Evolutionary conservation across 2,797 vertebrate species (phyloP).

Genomic region (Mormyrops attenuatus): DNA sequence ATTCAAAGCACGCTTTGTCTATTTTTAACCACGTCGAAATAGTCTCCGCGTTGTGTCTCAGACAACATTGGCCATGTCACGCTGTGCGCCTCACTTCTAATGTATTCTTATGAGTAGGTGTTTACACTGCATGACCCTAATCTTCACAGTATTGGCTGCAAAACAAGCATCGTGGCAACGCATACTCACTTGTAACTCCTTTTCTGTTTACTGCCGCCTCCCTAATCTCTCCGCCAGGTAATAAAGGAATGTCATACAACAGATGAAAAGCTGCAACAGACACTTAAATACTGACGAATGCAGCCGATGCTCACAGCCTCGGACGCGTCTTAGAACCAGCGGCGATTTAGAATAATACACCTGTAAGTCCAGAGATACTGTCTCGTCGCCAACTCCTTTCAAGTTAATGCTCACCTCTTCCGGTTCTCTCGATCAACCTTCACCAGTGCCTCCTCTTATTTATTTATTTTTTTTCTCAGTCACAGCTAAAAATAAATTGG

Average conservation of each 20-base stretch:
- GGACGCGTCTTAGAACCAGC: neutral
- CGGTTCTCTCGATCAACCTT: neutral
- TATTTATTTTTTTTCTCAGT: neutral
- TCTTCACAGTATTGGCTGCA: neutral
- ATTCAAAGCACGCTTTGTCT: conserved; percentile 11
- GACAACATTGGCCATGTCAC: neutral
- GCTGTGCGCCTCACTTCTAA: neutral
- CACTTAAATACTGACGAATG: neutral
- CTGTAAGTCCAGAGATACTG: conserved; percentile 1
- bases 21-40: neutral
- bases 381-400: conserved; percentile 7
- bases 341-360: neutral
- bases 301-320: neutral
- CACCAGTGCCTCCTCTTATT: neutral
- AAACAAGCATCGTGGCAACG: neutral
- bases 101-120: neutral
- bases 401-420: neutral
- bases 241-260: neutral
- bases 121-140: conserved; percentile 20
- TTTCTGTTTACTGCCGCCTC: neutral
- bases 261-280: neutral
- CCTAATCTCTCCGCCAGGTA: neutral
- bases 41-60: neutral
- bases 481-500: neutral
- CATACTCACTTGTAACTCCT: conserved; percentile 16